Percentiles rank a stretch among this genome's conserved stretches.
Evolutionary conservation across 2,888 invertebrate species (phyloP).

Genomic region (Drosophila macrospina): DNA sequence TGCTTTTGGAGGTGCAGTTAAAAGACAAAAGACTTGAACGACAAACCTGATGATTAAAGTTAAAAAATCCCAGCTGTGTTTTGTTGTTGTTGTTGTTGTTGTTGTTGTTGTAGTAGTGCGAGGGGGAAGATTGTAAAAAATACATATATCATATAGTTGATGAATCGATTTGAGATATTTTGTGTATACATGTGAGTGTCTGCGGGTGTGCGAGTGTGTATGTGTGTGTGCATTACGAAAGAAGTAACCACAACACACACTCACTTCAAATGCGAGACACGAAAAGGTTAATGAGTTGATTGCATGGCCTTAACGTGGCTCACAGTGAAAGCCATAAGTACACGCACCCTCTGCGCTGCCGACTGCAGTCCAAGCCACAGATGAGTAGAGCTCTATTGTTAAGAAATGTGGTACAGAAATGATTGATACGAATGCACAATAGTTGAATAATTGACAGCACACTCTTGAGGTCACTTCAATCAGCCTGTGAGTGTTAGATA

Average conservation of each 20-base stretch:
- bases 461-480: background rate
- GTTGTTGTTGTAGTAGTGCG: slow-evolving; percentile 34
- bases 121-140: slow-evolving; percentile 32
- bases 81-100: slow-evolving; percentile 31
- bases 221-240: slow-evolving; percentile 38
- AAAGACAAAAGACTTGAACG: slow-evolving; percentile 84
- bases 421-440: slow-evolving; percentile 13
- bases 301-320: slow-evolving; percentile 31
- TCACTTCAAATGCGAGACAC: slow-evolving; percentile 33
- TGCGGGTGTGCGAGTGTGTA: too few species aligned
- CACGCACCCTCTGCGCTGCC: background rate
- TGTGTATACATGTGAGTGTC: too few species aligned
- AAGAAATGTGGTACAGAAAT: background rate
- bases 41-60: slow-evolving; percentile 85
- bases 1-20: slow-evolving; percentile 47
- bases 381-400: background rate
- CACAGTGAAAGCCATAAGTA: slow-evolving; percentile 52
- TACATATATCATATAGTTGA: slow-evolving; percentile 30
- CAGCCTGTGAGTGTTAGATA: slow-evolving; percentile 33
- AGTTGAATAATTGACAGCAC: background rate
- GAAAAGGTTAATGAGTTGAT: slow-evolving; percentile 58
- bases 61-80: slow-evolving; percentile 85
- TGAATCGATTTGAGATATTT: slow-evolving; percentile 7
- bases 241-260: slow-evolving; percentile 13
- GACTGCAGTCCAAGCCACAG: background rate